Evolutionary conservation across 2,888 invertebrate species (phyloP), one percentile per base, ranked within the genome.

Genomic region (Alviniconcha strummeri): DNA sequence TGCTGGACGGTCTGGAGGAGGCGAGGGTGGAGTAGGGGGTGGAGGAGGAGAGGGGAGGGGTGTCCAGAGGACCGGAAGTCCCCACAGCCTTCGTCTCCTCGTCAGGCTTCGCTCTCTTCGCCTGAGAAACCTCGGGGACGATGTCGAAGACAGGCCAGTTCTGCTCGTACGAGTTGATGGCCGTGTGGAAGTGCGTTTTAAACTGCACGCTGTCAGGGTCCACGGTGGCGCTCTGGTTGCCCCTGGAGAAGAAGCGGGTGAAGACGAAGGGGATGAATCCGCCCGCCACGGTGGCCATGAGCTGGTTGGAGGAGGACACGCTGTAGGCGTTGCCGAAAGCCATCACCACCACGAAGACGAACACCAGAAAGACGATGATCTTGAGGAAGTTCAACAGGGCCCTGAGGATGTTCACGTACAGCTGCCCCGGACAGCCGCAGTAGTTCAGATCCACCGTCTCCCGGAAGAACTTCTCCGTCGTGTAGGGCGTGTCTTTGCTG

Each of bases 201-300:
- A 89, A 89, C 80, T 88, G 86, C n/a, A 91, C 83, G 52, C 89
- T 89, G 9, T 89, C 88, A 0, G 90, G 89, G 67, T 91, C 90
- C 0, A 88, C 89, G 8, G 85, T 86, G 7, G 88, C 86, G 9
- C 80, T 85, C 0, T 89, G 88, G 36, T 80, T 83, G 89, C 3
- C 90, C 84, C 5, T 69, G 13, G 60, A n/a, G 69, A 86, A 83
- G 83, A 84, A 36, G 64, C 81, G 83, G 13, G 80, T 81, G 60
- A 84, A 75, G 52, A 82, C 79, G 17, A 86, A 83, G 13, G 86
- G 86, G 7, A 85, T 81, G 54, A 86, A 67, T 17, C 86, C 85
- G 7, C 84, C 67, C 11, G 81, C 83, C 56, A 86, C 78, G 6
- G 86, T 86, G 13, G 83, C 85, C 74, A 86, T 83, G 74, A 86